These are phyloP conservation scores for Chelonus formosanus DNA, from an alignment of 2,888 invertebrate genomes.

Conservation along the genomic window DNA sequence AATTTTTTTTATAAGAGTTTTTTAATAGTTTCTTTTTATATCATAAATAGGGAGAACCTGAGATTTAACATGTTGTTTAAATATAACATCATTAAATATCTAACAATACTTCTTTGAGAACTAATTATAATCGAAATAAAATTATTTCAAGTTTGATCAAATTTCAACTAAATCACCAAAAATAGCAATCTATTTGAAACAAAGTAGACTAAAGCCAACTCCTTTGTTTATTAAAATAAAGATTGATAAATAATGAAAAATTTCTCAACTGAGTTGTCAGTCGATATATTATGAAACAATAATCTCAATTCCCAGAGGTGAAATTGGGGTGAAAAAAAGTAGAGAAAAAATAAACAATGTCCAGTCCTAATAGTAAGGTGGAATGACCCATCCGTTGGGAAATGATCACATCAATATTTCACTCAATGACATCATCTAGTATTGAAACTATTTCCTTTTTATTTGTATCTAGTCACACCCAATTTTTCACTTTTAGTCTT, in stretches of 20 bases:
- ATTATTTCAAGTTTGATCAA: no score
- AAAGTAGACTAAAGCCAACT: no score
- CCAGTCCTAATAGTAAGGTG: neutral
- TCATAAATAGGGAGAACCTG: no score
- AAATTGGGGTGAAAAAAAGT: conserved; percentile 3
- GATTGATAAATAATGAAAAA: no score
- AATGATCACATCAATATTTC: conserved; percentile 2
- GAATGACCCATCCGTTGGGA: neutral
- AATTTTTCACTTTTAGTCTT: conserved; percentile 5
- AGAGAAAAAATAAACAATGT: neutral
- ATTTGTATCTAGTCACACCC: neutral
- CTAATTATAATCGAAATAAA: no score
- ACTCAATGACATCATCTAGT: neutral
- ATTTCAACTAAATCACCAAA: no score
- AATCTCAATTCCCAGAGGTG: conserved; percentile 48
- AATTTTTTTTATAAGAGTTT: conserved; percentile 26
- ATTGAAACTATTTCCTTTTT: neutral
- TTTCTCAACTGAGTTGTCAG: conserved; percentile 46
- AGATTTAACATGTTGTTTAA: no score
- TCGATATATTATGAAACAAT: conserved; percentile 50
- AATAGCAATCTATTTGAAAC: no score
- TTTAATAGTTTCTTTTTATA: neutral
- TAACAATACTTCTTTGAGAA: no score
- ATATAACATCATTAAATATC: no score
- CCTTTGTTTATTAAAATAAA: no score